Base-by-base conservation (phyloP, 2,797 vertebrate genomes). In the Falco cherrug region DNA sequence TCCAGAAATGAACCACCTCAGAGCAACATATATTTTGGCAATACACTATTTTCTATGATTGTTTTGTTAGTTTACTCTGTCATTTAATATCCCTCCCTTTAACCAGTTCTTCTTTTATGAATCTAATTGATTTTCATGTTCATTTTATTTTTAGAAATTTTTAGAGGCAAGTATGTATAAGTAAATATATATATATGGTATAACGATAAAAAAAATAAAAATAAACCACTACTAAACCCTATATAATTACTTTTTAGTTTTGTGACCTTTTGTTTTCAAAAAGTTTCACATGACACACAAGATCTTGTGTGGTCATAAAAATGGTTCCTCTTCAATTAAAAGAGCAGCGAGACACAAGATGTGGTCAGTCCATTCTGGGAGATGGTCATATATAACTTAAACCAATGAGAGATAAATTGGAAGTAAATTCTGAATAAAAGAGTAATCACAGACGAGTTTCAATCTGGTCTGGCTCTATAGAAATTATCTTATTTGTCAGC, bases 131-230 rank as follows among this genome's bases (percentile, higher is more conserved):
- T 98, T 97, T 98, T 98, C 97, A 97, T 98, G 96, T 98, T 98
- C 97, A 74, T 99, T 99, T 98, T 99, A 97, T 99, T 99, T 99
- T 99, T 99, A 99, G 99, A 99, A 99, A 99, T 98, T 99, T 98
- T 98, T 99, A 98, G 99, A 99, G 99, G 99, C 99, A 99, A 99
- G 99, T 99, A 99, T 99, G 96, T 97, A 97, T 96, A 95, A 98
- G 96, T 96, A 93, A 97, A 95, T 94, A 86, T 89, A 95, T 75
- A 63, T 97, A 95, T 97, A 95, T 95, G 92, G 84, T 96, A 93
- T 95, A 97, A 95, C 94, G 95, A 71, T 88, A 85, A 90, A 96
- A 96, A 69, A 95, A 95, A 77, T 68, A 13, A 95, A 43, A 15
- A 6, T 94, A 69, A 97, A 97, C 17, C 95, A 95, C 97, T 96